Conservation (phyloP, 2,888 invertebrate genomes). For the Papilio elwesi region DNA sequence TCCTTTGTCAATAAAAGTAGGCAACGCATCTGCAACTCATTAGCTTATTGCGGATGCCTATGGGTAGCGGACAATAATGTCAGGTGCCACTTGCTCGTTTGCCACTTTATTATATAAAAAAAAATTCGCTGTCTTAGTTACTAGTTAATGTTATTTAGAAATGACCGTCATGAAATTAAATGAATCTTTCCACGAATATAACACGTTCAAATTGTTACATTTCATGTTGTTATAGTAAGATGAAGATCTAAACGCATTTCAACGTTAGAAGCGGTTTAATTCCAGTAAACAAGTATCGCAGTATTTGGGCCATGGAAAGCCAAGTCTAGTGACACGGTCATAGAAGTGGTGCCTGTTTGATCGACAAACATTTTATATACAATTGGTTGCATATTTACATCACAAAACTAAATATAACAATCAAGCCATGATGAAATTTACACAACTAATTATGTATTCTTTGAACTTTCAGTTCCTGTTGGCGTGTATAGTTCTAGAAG, state of each 20-base stretch:
- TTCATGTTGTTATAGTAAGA: not conserved
- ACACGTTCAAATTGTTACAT: no score
- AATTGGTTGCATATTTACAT: not conserved
- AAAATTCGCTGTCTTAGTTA: no score
- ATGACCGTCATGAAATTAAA: no score
- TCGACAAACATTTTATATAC: not conserved
- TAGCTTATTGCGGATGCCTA: no score
- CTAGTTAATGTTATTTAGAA: no score
- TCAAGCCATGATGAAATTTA: not conserved
- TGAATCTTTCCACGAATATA: no score
- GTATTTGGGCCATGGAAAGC: conserved; percentile 7
- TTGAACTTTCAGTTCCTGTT: conserved; percentile 64
- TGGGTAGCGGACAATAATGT: no score
- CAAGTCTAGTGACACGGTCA: not conserved
- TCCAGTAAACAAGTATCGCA: not conserved
- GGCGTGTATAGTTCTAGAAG: conserved; percentile 55
- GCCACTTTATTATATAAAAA: no score
- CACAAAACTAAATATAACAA: not conserved
- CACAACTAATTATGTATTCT: not conserved
- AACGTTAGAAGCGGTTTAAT: not conserved
- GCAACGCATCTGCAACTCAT: no score
- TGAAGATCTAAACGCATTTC: conserved; percentile 2
- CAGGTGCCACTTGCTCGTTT: no score
- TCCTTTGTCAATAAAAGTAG: no score
- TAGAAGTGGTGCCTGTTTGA: not conserved